Conservation (phyloP, 2,797 vertebrate species). For the Nyctibius grandis region DNA sequence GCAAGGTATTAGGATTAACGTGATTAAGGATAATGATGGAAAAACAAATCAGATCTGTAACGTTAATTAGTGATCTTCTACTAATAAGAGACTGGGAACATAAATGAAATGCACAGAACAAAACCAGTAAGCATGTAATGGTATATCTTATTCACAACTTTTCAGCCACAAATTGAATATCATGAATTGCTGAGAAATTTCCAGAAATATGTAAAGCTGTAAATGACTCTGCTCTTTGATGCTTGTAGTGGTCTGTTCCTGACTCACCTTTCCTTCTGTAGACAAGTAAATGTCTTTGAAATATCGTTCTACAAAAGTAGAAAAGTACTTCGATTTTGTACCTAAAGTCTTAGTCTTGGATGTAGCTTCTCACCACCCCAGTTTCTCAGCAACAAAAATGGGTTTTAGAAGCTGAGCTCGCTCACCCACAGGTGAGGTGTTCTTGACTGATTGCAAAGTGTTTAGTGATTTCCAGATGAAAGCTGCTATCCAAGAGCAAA, state of each 20-base stretch:
- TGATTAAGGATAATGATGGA: background rate
- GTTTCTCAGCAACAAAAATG: background rate
- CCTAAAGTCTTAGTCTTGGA: background rate
- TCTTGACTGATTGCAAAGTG: background rate
- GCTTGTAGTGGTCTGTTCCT: background rate
- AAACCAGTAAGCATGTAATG: background rate
- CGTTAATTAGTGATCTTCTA: background rate
- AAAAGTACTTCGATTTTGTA: background rate
- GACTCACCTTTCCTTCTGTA: background rate
- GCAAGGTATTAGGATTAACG: background rate
- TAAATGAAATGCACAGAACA: background rate
- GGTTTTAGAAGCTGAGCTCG: background rate
- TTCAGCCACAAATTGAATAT: background rate
- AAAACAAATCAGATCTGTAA: background rate
- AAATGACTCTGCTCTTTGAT: background rate
- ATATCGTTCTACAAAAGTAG: background rate
- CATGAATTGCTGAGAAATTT: background rate
- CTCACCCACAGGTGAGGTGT: background rate
- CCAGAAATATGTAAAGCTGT: background rate
- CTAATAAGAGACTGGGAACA: background rate
- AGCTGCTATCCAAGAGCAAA: background rate
- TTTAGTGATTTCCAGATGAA: background rate
- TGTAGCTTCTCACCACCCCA: background rate
- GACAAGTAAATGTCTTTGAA: background rate
- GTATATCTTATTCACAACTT: background rate